phyloP scores from a whole-genome alignment of 2,113 vertebrate genomes.

The Perca flavescens region DNA sequence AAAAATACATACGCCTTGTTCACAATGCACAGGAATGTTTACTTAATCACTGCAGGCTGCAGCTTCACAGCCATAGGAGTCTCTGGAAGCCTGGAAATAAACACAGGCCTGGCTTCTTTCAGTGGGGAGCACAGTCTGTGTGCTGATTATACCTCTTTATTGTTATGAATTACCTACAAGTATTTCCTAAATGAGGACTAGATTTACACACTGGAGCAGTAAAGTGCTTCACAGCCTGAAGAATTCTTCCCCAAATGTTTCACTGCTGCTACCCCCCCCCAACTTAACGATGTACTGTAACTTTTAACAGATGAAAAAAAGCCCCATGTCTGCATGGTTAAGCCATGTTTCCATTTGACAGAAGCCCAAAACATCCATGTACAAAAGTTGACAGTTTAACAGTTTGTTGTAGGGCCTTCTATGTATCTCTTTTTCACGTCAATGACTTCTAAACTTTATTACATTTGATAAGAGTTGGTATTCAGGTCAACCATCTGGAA shows the following conservation, averaged over 20 bases:
- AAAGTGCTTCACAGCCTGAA: slow-evolving; percentile 20
- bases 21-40: slow-evolving; percentile 60
- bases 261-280: not conserved
- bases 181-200: slow-evolving; percentile 78
- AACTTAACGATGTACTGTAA: slow-evolving; percentile 5
- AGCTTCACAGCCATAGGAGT: slow-evolving; percentile 61
- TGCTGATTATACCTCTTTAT: slow-evolving; percentile 77
- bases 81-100: slow-evolving; percentile 78
- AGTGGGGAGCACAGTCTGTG: slow-evolving; percentile 42
- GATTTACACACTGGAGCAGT: slow-evolving; percentile 55
- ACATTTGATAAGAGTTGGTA: not conserved
- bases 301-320: slow-evolving; percentile 26
- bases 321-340: not conserved
- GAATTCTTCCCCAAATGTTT: slow-evolving; percentile 20
- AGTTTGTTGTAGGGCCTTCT: not conserved
- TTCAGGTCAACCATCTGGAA: not conserved
- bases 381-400: slow-evolving; percentile 18
- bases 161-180: slow-evolving; percentile 79
- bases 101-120: slow-evolving; percentile 67
- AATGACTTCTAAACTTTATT: not conserved
- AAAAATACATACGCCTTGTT: slow-evolving; percentile 15
- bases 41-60: slow-evolving; percentile 60
- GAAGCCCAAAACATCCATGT: not conserved
- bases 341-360: slow-evolving; percentile 7
- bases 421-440: not conserved